Conservation (phyloP, 2,888 invertebrate genomes). For the Drosophila tripunctata region DNA sequence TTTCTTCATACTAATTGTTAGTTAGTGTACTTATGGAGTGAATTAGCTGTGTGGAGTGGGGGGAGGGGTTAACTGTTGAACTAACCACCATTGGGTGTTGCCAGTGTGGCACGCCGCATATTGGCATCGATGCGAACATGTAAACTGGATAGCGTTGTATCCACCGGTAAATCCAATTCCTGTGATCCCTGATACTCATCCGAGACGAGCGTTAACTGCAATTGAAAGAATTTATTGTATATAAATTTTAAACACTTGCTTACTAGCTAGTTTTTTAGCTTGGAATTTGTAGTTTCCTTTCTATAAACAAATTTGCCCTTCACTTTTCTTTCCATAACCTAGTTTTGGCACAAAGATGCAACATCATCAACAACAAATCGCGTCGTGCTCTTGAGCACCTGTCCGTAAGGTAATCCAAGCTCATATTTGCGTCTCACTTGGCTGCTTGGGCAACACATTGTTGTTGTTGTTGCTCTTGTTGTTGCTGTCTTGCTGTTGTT, state of each 20-base stretch:
- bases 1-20: slow-evolving; percentile 22
- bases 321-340: slow-evolving; percentile 80
- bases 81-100: slow-evolving; percentile 85
- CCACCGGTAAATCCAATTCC: slow-evolving; percentile 82
- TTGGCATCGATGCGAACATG: slow-evolving; percentile 83
- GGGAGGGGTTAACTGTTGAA: slow-evolving; percentile 35
- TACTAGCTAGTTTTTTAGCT: slow-evolving; percentile 4
- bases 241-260: not conserved
- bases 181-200: slow-evolving; percentile 81
- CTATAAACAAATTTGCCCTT: slow-evolving; percentile 75
- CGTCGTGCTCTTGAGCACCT: slow-evolving; percentile 69
- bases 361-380: slow-evolving; percentile 64
- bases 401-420: slow-evolving; percentile 76
- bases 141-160: slow-evolving; percentile 83
- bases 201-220: slow-evolving; percentile 72
- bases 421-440: slow-evolving; percentile 72
- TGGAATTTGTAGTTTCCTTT: slow-evolving; percentile 68
- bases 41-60: slow-evolving; percentile 27
- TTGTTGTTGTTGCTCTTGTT: slow-evolving; percentile 18
- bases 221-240: slow-evolving; percentile 7
- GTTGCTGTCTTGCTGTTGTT: slow-evolving; percentile 11
- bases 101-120: slow-evolving; percentile 81
- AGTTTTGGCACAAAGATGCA: slow-evolving; percentile 79
- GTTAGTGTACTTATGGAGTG: slow-evolving; percentile 42
- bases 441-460: slow-evolving; percentile 73